Evolutionary conservation across 2,888 invertebrate species (phyloP).

Genomic region (Cybosia mesomella): DNA sequence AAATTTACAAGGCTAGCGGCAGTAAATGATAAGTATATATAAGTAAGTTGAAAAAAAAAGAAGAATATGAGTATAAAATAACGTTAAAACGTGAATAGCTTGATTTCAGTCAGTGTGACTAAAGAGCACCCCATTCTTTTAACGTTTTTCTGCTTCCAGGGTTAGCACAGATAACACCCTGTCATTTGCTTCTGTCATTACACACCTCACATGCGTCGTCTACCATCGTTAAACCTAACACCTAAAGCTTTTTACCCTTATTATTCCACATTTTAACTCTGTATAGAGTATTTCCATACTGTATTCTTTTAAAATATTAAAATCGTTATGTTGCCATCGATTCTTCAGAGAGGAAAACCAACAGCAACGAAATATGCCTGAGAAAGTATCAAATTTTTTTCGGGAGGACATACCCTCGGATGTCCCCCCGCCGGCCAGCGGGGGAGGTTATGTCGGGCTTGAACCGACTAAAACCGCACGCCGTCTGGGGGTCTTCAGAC

Average conservation of each 20-base stretch:
- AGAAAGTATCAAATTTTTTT: too few species aligned
- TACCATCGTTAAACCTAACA: neutral
- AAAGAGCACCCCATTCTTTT: conserved; percentile 4
- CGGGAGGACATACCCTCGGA: too few species aligned
- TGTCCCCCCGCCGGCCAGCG: too few species aligned
- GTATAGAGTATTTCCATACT: too few species aligned
- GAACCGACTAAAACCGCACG: too few species aligned
- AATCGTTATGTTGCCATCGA: too few species aligned
- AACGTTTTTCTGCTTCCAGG: neutral
- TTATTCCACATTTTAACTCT: neutral
- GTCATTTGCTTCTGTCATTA: neutral
- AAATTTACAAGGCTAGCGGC: neutral
- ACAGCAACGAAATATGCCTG: too few species aligned
- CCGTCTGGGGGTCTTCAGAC: too few species aligned
- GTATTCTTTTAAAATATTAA: too few species aligned
- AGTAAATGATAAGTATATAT: neutral
- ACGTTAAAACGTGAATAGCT: neutral
- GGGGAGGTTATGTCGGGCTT: too few species aligned
- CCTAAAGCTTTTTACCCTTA: neutral
- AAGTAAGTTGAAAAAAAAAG: too few species aligned
- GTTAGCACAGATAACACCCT: neutral
- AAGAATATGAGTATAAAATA: neutral
- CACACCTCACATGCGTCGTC: neutral
- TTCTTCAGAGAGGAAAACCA: neutral
- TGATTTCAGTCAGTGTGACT: neutral